phyloP scores from a whole-genome alignment of 2,888 invertebrate genomes.

The Cheilosia scutellata region DNA sequence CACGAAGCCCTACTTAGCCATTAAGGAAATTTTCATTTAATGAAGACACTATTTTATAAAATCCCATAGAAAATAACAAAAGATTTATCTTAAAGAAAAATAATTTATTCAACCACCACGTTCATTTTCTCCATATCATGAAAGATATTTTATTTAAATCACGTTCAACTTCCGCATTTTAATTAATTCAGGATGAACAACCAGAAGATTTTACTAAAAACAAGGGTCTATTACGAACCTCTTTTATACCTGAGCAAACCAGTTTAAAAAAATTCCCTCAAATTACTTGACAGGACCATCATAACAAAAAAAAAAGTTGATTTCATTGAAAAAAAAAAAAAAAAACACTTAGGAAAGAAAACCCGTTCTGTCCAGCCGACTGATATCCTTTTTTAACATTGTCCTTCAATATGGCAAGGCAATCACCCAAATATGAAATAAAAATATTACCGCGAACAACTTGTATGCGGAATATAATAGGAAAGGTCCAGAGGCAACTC shows the following conservation, averaged over 20 bases:
- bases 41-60: neutral
- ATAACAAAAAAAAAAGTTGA: slow-evolving; percentile 31
- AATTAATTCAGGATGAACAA: slow-evolving; percentile 66
- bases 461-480: slow-evolving; percentile 25
- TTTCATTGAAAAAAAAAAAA: slow-evolving; percentile 34
- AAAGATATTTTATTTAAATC: slow-evolving; percentile 33
- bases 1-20: neutral
- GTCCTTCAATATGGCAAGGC: slow-evolving; percentile 39
- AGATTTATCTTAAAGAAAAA: slow-evolving; percentile 28
- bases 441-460: slow-evolving; percentile 35
- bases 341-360: slow-evolving; percentile 30
- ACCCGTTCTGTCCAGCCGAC: slow-evolving; percentile 58
- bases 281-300: slow-evolving; percentile 56
- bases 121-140: slow-evolving; percentile 17
- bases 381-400: slow-evolving; percentile 37
- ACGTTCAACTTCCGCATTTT: slow-evolving; percentile 57
- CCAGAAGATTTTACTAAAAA: slow-evolving; percentile 56
- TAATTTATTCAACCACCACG: slow-evolving; percentile 47
- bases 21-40: neutral
- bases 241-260: slow-evolving; percentile 31
- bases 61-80: slow-evolving; percentile 22
- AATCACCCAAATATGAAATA: slow-evolving; percentile 38
- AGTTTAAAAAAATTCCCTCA: slow-evolving; percentile 55
- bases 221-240: slow-evolving; percentile 28
- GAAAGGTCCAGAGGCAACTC: slow-evolving; percentile 62